Base-by-base conservation (phyloP, 2,888 invertebrate genomes). In the Eumerus sabulonum region DNA sequence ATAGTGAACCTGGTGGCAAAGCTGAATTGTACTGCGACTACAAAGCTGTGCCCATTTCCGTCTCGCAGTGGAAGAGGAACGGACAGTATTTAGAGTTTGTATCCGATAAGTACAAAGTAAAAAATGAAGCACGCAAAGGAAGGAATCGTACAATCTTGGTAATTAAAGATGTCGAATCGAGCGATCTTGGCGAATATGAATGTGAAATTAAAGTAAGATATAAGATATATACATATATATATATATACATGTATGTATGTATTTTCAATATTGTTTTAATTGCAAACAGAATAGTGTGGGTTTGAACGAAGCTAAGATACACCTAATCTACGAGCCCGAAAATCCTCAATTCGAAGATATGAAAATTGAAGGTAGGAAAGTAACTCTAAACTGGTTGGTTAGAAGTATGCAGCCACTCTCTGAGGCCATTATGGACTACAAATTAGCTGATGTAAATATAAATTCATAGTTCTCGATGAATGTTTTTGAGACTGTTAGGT, bases 121-220 rank as follows among this genome's bases (percentile, higher is more conserved):
- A 54, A 90, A 90, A 64, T 88, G 89, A 86, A 86, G 88, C 79
- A 11, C 86, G 87, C 70, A 84, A 85, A 35, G 83, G 77, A 14
- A 85, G 84, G 50, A 88, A 87, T 81, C 85, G 86, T 27, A 91
- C 94, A 83, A 92, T 91, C 81, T 87, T 96, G 50, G 89, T 93
- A 27, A 92, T 96, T 82, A 90, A 92, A 35, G 91, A 91, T 17
- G 93, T 95, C 0, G 90, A 91, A 13, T 87, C 88, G 47, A 86
- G 90, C 0, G 95, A 96, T 88, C 91, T 95, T 76, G 96, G 95
- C 0, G 92, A 92, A 85, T 96, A 95, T 86, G 91, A 93, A 1
- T 96, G 96, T 86, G 90, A 92, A 66, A 95, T 85, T 17, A 85
- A 86, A 83, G 85, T 85, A 82, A 60, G 56, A 9, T 1, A 16